Evolutionary conservation across 37 sponge, comb jelly and placozoan genomes (phyloP).

Genomic region (Sycon ciliatum): DNA sequence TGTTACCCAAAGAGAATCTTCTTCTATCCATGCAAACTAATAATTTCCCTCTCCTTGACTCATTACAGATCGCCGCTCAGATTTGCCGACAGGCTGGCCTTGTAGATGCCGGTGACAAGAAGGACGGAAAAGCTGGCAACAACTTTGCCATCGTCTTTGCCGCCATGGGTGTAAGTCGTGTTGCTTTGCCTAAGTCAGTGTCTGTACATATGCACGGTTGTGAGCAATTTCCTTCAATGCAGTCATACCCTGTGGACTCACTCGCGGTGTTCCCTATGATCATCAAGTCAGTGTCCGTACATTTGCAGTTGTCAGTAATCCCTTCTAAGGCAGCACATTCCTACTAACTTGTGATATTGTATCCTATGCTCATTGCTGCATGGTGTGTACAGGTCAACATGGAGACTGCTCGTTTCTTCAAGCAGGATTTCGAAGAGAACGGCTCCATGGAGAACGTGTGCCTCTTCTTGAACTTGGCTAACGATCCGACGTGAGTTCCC

Average conservation of each 20-base stretch:
- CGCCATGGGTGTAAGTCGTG: slow-evolving; percentile 99
- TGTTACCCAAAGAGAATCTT: no score
- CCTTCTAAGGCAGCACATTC: no score
- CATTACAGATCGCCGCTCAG: slow-evolving; percentile 99
- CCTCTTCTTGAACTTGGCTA: slow-evolving; percentile 94
- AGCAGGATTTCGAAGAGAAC: slow-evolving; percentile 99
- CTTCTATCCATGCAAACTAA: no score
- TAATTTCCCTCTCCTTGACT: no score
- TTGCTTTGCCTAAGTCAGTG: no score
- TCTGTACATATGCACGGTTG: no score
- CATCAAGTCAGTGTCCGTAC: no score
- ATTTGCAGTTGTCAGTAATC: no score
- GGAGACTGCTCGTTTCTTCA: slow-evolving; percentile 99
- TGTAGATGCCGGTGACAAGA: slow-evolving; percentile 81
- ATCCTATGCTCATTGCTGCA: no score
- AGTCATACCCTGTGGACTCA: neutral
- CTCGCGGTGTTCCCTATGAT: neutral
- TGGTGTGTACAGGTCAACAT: slow-evolving; percentile 99
- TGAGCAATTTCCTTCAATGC: no score
- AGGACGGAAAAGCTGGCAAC: no score
- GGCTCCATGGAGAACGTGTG: slow-evolving; percentile 99
- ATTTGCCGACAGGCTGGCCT: slow-evolving; percentile 97
- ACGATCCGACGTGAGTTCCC: slow-evolving; percentile 97
- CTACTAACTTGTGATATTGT: no score
- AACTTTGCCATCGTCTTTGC: slow-evolving; percentile 99